Evolutionary conservation across 2,888 invertebrate genomes (phyloP).

Genomic region (Plutella xylostella): DNA sequence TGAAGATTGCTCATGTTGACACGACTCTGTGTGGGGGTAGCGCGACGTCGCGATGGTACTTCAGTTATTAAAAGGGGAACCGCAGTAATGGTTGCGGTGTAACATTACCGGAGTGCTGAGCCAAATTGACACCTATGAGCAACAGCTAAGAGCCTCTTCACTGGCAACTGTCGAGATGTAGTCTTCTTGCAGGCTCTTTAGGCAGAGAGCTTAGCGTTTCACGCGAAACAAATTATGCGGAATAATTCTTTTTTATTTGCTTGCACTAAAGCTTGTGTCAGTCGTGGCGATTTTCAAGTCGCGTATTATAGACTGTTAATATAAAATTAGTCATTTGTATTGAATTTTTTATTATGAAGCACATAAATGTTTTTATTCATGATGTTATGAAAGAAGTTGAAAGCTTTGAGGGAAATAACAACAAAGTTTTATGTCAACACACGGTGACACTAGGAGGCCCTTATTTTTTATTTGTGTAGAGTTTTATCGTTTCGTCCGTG

Average conservation of each 20-base stretch:
- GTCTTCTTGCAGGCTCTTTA: neutral
- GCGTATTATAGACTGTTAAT: neutral
- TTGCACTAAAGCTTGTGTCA: constrained; percentile 19
- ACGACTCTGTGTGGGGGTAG: neutral
- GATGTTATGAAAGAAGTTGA: neutral
- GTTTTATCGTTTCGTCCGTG: constrained; percentile 8
- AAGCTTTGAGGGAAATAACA: neutral
- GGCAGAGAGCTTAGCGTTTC: constrained; percentile 18
- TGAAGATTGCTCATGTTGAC: too few relatives aligned
- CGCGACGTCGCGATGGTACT: neutral
- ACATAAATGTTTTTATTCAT: too few relatives aligned
- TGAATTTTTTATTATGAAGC: too few relatives aligned
- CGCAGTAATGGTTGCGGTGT: neutral
- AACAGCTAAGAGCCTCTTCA: too few relatives aligned
- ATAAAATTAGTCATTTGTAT: too few relatives aligned
- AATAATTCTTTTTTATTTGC: constrained; percentile 31
- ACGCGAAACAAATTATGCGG: constrained; percentile 37
- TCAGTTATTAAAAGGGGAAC: neutral
- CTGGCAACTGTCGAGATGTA: too few relatives aligned
- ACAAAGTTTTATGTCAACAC: constrained; percentile 7
- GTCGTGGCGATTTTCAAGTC: neutral
- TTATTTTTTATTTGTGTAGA: neutral
- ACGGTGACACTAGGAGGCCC: constrained; percentile 1
- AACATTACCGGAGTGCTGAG: too few relatives aligned
- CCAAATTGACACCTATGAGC: too few relatives aligned